These are phyloP conservation scores for Cyaniris semiargus DNA, from an alignment of 2,888 invertebrate genomes.

Conservation along the genomic window DNA sequence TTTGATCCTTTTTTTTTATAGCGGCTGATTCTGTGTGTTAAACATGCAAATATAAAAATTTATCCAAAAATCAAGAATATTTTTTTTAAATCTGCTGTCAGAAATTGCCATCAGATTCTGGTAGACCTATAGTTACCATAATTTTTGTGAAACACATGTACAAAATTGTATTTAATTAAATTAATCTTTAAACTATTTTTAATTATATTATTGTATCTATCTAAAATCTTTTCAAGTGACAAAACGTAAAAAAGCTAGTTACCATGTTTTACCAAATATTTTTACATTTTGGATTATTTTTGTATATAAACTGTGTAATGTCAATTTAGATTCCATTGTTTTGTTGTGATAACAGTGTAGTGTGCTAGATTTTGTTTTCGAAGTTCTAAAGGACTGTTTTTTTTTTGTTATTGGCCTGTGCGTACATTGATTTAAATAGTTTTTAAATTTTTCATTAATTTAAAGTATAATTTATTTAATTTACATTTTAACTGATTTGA, in stretches of 20 bases:
- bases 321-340: slow-evolving; percentile 44
- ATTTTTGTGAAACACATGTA: neutral
- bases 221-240: neutral
- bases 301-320: slow-evolving; percentile 37
- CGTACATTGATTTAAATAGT: slow-evolving; percentile 6
- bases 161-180: neutral
- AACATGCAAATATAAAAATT: no score
- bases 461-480: no score
- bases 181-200: neutral
- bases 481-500: no score
- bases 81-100: no score
- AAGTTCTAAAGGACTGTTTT: slow-evolving; percentile 24
- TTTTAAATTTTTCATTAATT: no score
- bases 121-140: neutral
- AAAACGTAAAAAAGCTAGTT: neutral
- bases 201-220: neutral
- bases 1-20: no score
- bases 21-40: no score
- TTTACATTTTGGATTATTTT: neutral
- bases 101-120: no score
- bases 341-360: slow-evolving; percentile 54
- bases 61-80: no score
- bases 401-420: slow-evolving; percentile 10
- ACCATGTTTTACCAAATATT: slow-evolving; percentile 16
- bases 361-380: slow-evolving; percentile 53